Percentiles rank a stretch among this genome's conserved stretches.
phyloP scores from a whole-genome alignment of 64 coral and sea anemone species.

The Pocillopora verrucosa region DNA sequence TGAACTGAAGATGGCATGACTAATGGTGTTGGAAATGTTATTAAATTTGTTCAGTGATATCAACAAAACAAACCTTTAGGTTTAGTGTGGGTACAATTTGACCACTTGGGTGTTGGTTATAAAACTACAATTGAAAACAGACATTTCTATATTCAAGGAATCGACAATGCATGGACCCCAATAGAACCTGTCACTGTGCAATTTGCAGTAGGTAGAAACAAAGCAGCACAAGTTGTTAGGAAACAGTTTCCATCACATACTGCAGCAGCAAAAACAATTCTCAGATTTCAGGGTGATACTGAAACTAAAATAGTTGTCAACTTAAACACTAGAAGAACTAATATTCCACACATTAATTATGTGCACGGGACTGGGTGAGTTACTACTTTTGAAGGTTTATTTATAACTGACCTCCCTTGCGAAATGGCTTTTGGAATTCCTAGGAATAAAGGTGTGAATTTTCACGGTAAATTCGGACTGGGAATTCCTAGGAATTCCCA shows the following conservation, averaged over 20 bases:
- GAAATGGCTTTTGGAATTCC: too few relatives aligned
- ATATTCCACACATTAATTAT: conserved; percentile 48
- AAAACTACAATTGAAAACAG: conserved; percentile 40
- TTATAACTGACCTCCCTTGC: too few relatives aligned
- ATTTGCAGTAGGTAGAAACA: conserved; percentile 41
- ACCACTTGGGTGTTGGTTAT: conserved; percentile 28
- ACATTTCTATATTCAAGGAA: conserved; percentile 24
- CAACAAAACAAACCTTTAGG: neutral
- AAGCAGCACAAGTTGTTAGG: conserved; percentile 23
- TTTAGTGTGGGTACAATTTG: conserved; percentile 41
- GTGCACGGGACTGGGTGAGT: conserved; percentile 18
- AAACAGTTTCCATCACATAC: conserved; percentile 61
- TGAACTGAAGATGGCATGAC: too few relatives aligned
- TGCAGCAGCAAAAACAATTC: conserved; percentile 57
- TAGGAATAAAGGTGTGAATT: too few relatives aligned
- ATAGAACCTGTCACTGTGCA: conserved; percentile 51
- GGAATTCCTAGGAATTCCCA: too few relatives aligned
- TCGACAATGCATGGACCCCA: conserved; percentile 41
- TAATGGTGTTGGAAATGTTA: too few relatives aligned
- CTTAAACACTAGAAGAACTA: conserved; percentile 4
- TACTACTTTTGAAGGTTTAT: neutral
- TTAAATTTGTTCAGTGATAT: too few relatives aligned
- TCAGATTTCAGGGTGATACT: conserved; percentile 51
- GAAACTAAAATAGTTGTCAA: conserved; percentile 32
- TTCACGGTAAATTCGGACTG: too few relatives aligned